Conservation (phyloP, 1,140 invertebrate species). For the Lordiphosa collinella region DNA sequence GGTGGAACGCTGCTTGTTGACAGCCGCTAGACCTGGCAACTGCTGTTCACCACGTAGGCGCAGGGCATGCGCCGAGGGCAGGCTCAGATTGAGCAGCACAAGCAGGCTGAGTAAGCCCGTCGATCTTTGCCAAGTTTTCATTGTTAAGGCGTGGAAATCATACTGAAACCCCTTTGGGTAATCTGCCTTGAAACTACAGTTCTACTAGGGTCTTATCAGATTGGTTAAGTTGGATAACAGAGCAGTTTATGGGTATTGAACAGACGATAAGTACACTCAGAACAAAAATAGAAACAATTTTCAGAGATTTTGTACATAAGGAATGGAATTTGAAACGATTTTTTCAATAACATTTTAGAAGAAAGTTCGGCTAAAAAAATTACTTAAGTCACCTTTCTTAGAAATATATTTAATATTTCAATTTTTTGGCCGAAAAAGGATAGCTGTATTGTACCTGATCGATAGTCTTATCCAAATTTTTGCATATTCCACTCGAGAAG, state of each 20-base stretch:
- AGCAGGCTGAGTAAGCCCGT: slow-evolving; percentile 5
- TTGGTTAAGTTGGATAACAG: slow-evolving; percentile 22
- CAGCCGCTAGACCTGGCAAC: slow-evolving; percentile 23
- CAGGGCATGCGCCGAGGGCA: slow-evolving; percentile 13
- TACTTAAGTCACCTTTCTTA: no score
- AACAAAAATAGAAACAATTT: no score
- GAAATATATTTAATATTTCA: no score
- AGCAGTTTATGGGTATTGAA: slow-evolving; percentile 14
- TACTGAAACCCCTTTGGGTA: slow-evolving; percentile 38
- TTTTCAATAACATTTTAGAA: no score
- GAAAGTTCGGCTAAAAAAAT: no score
- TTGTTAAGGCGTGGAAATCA: slow-evolving; percentile 35
- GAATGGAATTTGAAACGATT: no score
- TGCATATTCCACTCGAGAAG: no score
- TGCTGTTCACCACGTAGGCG: slow-evolving; percentile 29
- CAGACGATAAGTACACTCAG: slow-evolving; percentile 19
- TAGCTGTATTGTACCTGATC: no score
- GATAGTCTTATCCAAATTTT: no score
- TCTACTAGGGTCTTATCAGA: slow-evolving; percentile 38
- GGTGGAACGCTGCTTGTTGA: neutral
- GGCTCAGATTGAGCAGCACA: neutral
- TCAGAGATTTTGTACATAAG: no score
- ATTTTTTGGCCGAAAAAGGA: no score
- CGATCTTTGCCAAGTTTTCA: slow-evolving; percentile 39
- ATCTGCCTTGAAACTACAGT: slow-evolving; percentile 38